Evolutionary conservation across 2,797 vertebrate genomes (phyloP).

Genomic region (Champsocephalus esox): DNA sequence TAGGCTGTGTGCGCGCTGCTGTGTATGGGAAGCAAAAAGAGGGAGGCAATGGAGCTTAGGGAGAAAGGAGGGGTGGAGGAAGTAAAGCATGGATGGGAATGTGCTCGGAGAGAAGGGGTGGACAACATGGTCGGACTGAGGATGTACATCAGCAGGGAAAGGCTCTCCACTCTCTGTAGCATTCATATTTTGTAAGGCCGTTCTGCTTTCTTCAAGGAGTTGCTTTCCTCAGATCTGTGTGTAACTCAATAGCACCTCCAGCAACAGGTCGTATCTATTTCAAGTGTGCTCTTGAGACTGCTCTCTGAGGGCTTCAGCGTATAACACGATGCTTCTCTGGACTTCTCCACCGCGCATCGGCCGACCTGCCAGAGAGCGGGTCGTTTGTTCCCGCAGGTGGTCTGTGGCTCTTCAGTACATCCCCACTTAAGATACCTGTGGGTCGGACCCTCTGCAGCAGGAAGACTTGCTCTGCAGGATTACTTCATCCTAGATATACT

Average conservation of each 20-base stretch:
- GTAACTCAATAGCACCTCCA: slow-evolving; percentile 20
- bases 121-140: slow-evolving; percentile 46
- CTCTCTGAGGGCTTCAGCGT: slow-evolving; percentile 19
- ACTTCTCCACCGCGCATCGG: slow-evolving; percentile 34
- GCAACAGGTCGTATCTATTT: slow-evolving; percentile 24
- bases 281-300: slow-evolving; percentile 12
- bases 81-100: slow-evolving; percentile 59
- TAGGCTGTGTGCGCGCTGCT: slow-evolving; percentile 62
- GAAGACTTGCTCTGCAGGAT: slow-evolving; percentile 29
- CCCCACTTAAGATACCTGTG: slow-evolving; percentile 34
- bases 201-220: slow-evolving; percentile 28
- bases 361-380: slow-evolving; percentile 46
- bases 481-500: slow-evolving; percentile 22
- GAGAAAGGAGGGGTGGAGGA: slow-evolving; percentile 57
- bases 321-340: slow-evolving; percentile 44
- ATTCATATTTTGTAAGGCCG: slow-evolving; percentile 45
- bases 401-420: slow-evolving; percentile 24
- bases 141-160: slow-evolving; percentile 38
- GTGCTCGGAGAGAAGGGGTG: slow-evolving; percentile 48
- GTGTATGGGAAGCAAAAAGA: slow-evolving; percentile 64
- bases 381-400: slow-evolving; percentile 49
- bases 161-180: slow-evolving; percentile 23
- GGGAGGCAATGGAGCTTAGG: slow-evolving; percentile 53
- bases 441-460: slow-evolving; percentile 46
- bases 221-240: slow-evolving; percentile 21